Evolutionary conservation across 2,113 vertebrate genomes (phyloP).

Genomic region (Pteronura brasiliensis): DNA sequence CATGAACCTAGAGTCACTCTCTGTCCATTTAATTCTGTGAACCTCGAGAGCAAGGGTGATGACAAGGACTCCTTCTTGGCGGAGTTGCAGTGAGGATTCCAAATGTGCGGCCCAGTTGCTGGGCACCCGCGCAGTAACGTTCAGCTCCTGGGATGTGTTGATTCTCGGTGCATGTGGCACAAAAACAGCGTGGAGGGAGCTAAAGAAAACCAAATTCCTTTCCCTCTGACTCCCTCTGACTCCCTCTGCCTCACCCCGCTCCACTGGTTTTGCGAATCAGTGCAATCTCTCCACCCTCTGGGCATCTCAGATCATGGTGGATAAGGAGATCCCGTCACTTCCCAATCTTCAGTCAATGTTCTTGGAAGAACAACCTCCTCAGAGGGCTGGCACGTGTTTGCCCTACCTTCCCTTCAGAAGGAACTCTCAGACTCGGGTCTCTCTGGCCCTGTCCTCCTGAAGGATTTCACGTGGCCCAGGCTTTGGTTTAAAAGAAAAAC

Average conservation of each 20-base stretch:
- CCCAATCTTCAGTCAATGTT: neutral
- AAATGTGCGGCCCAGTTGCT: neutral
- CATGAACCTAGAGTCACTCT: neutral
- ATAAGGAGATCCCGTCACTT: neutral
- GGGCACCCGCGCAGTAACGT: neutral
- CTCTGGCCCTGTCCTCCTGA: neutral
- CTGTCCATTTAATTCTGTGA: neutral
- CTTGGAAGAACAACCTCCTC: neutral
- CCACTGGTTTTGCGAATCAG: neutral
- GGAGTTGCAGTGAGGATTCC: no score
- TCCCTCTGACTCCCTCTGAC: no score
- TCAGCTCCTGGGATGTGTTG: neutral
- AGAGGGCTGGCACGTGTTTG: neutral
- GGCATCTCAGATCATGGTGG: neutral
- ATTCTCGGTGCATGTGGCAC: fast-evolving
- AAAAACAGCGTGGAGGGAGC: neutral
- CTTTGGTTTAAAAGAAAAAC: neutral
- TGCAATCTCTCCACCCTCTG: neutral
- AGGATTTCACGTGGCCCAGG: neutral
- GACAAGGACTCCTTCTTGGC: neutral
- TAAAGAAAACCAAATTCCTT: conserved; percentile 11
- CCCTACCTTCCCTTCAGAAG: neutral
- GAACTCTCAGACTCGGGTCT: no score
- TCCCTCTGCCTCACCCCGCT: neutral
- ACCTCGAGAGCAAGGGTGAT: neutral